phyloP scores from a whole-genome alignment of 1,140 invertebrate species.

The Microplitis demolitor region DNA sequence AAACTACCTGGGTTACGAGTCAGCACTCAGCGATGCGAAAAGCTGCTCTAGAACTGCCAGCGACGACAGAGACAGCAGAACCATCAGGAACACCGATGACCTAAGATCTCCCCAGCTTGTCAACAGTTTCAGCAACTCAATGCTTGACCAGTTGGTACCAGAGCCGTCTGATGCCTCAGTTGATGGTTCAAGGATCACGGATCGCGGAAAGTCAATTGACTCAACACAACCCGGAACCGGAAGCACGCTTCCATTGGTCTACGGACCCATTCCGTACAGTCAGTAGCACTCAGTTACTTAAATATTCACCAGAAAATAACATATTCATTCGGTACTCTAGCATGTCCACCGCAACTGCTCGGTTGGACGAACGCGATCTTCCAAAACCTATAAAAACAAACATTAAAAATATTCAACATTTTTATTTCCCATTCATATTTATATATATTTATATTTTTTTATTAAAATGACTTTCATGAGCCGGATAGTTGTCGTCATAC shows the following conservation, averaged over 20 bases:
- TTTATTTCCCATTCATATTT: no score
- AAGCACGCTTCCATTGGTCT: slow-evolving; percentile 63
- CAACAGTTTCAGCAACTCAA: slow-evolving; percentile 47
- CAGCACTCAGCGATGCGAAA: no score
- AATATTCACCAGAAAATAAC: background rate
- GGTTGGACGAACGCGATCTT: no score
- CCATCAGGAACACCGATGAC: slow-evolving; percentile 32
- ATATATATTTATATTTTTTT: no score
- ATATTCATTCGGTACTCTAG: background rate
- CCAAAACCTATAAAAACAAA: no score
- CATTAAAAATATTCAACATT: no score
- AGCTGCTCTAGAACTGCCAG: no score
- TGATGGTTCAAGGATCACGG: background rate
- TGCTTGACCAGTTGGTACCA: slow-evolving; percentile 30
- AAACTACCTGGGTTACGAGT: no score
- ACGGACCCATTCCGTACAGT: slow-evolving; percentile 69
- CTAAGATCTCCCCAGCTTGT: slow-evolving; percentile 49
- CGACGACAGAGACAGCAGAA: background rate
- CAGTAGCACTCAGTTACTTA: slow-evolving; percentile 47
- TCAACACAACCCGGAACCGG: slow-evolving; percentile 43
- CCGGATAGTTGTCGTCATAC: background rate
- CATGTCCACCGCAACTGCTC: no score
- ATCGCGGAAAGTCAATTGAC: slow-evolving; percentile 38
- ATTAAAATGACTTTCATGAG: background rate
- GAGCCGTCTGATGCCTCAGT: background rate